A percentile compares a stretch with the other conserved stretches of the same genome.
phyloP scores from a whole-genome alignment of 2,888 invertebrate genomes.

The Drosophila infuscata region DNA sequence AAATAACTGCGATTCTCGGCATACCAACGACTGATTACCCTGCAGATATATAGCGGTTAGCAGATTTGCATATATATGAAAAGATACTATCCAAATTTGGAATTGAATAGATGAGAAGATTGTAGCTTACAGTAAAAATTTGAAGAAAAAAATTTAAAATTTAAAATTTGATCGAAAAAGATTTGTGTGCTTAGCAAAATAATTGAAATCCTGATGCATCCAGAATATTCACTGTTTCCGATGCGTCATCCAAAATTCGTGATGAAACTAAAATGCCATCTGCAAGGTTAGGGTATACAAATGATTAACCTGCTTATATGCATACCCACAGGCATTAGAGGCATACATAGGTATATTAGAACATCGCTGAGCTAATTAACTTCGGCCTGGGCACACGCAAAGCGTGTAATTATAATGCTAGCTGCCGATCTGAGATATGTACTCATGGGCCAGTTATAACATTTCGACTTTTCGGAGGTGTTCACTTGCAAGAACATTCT shows the following conservation, averaged over 20 bases:
- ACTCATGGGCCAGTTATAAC: background rate
- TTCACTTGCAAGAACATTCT: slow-evolving; percentile 2
- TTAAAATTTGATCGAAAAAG: background rate
- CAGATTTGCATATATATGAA: background rate
- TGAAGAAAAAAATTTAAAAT: background rate
- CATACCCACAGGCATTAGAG: background rate
- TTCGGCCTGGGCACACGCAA: background rate
- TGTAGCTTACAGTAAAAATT: background rate
- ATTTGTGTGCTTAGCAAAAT: background rate
- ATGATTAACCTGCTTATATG: slow-evolving; percentile 5
- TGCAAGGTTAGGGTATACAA: background rate
- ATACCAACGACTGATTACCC: background rate
- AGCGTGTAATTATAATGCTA: slow-evolving; percentile 15
- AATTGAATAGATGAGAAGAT: background rate
- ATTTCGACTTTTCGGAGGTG: slow-evolving; percentile 2
- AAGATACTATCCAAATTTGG: background rate
- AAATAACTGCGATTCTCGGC: background rate
- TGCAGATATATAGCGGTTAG: background rate
- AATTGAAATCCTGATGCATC: background rate
- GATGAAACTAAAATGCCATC: background rate
- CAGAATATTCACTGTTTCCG: background rate
- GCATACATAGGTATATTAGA: background rate
- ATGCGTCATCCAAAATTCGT: background rate
- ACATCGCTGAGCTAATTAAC: slow-evolving; percentile 25
- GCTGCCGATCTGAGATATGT: slow-evolving; percentile 10